Base-by-base conservation (phyloP, 2,888 invertebrate species). In the Helleia helle region DNA sequence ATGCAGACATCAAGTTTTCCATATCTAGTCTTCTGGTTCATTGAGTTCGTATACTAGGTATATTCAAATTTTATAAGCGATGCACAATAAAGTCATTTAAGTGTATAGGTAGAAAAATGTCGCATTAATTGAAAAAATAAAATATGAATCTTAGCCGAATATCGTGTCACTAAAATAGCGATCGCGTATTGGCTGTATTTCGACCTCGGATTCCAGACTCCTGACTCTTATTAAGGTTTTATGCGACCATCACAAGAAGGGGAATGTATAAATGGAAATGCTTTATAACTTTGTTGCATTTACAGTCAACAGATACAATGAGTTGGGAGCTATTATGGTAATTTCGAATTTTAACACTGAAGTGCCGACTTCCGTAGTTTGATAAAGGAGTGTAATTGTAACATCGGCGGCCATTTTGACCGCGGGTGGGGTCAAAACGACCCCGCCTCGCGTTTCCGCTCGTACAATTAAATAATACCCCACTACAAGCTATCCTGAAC, bases 401-500 rank as follows among this genome's bases (percentile, higher is more conserved):
- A 67, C 62, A 60, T 58, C 54, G 65, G 69, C 81, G 64, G 83
- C 83, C 83, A 83, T 83, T 79, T 83, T 84, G 77, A 65, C 64
- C 56, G 63, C 80, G 77, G 83, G 83, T 72, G 80, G 83, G 83
- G 81, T 81, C 79, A 80, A 59, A 55, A 48, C 62, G 80, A 79
- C 71, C 77, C 83, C 84, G 83, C 84, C 84, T 81, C 52, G 65
- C 68, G 60, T 73, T 81, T 81, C 83, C 83, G 80, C 69, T 48
- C 64, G 73, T 66, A 80, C 80, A 83, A 81, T 84, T 83, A 83
- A 80, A 76, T 77, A 72, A 72, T 71, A 72, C 80, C 80, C 81
- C 76, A 76, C 81, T 66, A 72, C 62, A 56, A 54, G 52, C 55
- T 60, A 70, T 70, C 75, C 67, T 69, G 57, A 65, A 63, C 58